Evolutionary conservation across 2,113 vertebrate species (phyloP).

Genomic region (Thamnophis sirtalis): DNA sequence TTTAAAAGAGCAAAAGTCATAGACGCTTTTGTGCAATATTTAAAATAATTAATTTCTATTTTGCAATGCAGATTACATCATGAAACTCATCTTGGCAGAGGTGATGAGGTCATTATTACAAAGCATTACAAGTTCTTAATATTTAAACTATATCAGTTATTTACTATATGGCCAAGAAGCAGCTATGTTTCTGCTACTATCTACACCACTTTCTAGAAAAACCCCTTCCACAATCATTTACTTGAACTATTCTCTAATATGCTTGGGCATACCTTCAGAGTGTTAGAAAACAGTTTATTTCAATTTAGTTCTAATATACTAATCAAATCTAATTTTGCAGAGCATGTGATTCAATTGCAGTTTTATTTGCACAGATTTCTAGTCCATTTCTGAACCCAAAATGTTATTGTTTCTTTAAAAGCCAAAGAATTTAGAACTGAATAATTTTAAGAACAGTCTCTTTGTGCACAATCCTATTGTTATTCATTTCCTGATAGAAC

Average conservation of each 20-base stretch:
- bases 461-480: not conserved
- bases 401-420: not conserved
- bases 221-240: not conserved
- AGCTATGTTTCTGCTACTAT: not conserved
- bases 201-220: not conserved
- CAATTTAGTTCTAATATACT: not conserved
- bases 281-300: not conserved
- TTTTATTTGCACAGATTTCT: not conserved
- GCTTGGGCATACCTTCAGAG: not conserved
- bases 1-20: not conserved
- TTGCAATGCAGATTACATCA: not conserved
- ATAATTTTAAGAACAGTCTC: not conserved
- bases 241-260: not conserved
- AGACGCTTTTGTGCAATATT: not conserved
- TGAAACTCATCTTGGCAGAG: not conserved
- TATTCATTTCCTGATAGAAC: not conserved
- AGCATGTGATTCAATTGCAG: not conserved
- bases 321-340: not conserved
- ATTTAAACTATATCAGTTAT: not conserved
- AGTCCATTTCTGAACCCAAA: not conserved
- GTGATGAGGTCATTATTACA: not conserved
- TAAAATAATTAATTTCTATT: not conserved
- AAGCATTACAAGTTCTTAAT: no score
- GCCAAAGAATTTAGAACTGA: not conserved
- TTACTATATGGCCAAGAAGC: not conserved